Percentiles rank a stretch among this genome's conserved stretches.
phyloP scores from a whole-genome alignment of 2,888 invertebrate genomes.

The Melipona beecheii region DNA sequence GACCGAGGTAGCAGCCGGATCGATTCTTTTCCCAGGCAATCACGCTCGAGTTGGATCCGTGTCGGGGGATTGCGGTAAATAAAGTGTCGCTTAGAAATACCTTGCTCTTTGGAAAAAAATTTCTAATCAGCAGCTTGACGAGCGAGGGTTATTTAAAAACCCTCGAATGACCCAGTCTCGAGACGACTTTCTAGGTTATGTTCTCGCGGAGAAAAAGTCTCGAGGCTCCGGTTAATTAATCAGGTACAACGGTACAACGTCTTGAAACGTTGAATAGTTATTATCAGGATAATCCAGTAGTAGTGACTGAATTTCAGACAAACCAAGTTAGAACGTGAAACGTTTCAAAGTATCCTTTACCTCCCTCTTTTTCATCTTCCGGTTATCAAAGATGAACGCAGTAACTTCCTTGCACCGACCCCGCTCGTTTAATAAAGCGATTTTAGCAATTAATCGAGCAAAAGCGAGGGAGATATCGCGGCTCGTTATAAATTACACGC shows the following conservation, averaged over 20 bases:
- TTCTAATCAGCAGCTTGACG: neutral
- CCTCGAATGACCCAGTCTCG: neutral
- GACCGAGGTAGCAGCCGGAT: neutral
- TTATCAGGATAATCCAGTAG: neutral
- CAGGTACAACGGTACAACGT: neutral
- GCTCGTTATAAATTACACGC: constrained; percentile 1
- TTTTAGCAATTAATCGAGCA: neutral
- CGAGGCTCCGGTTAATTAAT: neutral
- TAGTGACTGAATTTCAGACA: neutral
- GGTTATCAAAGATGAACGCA: neutral
- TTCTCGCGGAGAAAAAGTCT: too few species aligned
- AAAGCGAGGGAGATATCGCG: neutral
- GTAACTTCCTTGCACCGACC: accelerated
- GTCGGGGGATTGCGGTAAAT: neutral
- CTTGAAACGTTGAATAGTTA: neutral
- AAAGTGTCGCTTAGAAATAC: neutral
- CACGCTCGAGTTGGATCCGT: neutral
- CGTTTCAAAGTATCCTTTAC: neutral
- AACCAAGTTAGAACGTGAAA: neutral
- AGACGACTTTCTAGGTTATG: neutral
- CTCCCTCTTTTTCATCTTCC: neutral
- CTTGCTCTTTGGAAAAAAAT: neutral
- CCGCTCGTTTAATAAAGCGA: neutral
- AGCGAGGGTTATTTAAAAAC: neutral
- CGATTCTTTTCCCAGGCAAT: constrained; percentile 7